Conservation (phyloP, 2,888 invertebrate species). For the Electrophaes corylata region DNA sequence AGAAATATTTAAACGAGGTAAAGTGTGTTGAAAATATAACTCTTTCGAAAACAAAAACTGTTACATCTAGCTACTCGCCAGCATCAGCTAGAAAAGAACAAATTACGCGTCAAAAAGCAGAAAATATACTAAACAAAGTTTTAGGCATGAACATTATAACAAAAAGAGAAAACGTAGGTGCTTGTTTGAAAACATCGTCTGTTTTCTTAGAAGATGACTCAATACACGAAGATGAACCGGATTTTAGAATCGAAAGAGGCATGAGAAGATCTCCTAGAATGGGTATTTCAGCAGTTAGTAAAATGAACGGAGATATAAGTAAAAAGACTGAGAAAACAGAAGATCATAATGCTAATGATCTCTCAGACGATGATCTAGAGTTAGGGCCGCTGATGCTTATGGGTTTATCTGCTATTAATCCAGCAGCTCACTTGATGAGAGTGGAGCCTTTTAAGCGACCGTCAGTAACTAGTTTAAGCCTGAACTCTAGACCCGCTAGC, state of each 20-base stretch:
- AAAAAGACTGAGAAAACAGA: conserved; percentile 72
- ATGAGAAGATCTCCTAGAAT: conserved; percentile 74
- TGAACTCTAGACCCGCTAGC: conserved; percentile 78
- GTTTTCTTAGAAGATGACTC: conserved; percentile 77
- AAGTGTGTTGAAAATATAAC: conserved; percentile 79
- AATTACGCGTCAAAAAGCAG: conserved; percentile 77
- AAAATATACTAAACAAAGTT: conserved; percentile 77
- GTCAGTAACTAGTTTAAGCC: conserved; percentile 52
- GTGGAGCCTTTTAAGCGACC: conserved; percentile 83
- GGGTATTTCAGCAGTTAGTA: conserved; percentile 77
- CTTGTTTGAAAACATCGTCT: conserved; percentile 75
- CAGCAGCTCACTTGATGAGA: conserved; percentile 85
- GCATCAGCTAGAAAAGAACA: conserved; percentile 72
- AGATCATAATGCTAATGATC: conserved; percentile 68
- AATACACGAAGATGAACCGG: conserved; percentile 71
- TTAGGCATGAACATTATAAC: conserved; percentile 78
- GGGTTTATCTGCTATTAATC: conserved; percentile 86
- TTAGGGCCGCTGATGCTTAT: conserved; percentile 87
- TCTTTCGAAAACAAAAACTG: conserved; percentile 68
- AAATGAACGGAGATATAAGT: conserved; percentile 79
- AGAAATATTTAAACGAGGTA: conserved; percentile 79
- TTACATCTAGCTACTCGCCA: conserved; percentile 65
- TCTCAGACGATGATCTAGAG: conserved; percentile 84
- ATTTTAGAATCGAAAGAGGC: conserved; percentile 74
- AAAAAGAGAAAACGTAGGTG: conserved; percentile 72